These are phyloP conservation scores for Cantharis rustica DNA, from an alignment of 2,888 invertebrate species.

Conservation along the genomic window DNA sequence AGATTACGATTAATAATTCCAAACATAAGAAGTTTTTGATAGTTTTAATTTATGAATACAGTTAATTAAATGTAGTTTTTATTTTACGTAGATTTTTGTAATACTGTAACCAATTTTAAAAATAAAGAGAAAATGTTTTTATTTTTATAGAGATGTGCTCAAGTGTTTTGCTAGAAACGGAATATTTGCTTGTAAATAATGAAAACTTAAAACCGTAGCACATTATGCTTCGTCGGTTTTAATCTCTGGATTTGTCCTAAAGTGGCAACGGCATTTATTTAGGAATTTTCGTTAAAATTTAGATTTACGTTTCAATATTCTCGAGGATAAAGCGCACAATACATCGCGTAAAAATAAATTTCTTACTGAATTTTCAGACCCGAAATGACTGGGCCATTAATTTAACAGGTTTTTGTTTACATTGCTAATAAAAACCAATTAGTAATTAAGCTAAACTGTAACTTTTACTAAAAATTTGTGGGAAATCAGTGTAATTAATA, in stretches of 20 bases:
- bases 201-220: constrained; percentile 3
- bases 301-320: not conserved
- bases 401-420: not conserved
- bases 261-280: constrained; percentile 5
- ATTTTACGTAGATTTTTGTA: no score
- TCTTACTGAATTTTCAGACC: not conserved
- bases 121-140: not conserved
- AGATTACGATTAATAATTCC: no score
- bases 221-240: constrained; percentile 2
- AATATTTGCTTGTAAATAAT: constrained; percentile 9
- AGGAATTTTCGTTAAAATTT: not conserved
- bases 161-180: not conserved
- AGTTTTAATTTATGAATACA: no score
- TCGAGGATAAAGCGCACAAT: not conserved
- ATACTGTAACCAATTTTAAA: no score
- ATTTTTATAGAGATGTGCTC: not conserved
- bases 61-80: no score
- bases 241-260: constrained; percentile 1
- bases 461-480: not conserved
- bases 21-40: no score
- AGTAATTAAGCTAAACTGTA: not conserved
- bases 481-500: not conserved
- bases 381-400: not conserved
- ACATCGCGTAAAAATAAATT: not conserved
- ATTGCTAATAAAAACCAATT: not conserved